Evolutionary conservation across 2,113 vertebrate genomes (phyloP).

Genomic region (Suricata suricatta): DNA sequence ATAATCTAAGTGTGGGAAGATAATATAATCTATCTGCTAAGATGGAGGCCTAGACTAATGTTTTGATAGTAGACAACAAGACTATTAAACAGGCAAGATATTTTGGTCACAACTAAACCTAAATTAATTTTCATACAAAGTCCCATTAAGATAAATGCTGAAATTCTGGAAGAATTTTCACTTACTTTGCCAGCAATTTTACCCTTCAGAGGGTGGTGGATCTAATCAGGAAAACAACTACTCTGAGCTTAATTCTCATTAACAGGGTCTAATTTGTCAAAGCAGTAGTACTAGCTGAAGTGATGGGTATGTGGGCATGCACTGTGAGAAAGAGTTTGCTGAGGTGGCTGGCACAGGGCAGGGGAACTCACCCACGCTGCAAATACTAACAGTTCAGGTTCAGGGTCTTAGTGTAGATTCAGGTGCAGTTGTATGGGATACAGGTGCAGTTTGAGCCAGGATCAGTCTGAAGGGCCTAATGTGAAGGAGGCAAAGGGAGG

Average conservation of each 20-base stretch:
- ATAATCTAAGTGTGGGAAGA: background rate
- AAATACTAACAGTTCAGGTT: background rate
- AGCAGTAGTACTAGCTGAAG: background rate
- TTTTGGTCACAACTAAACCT: conserved; percentile 43
- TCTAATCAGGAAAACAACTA: background rate
- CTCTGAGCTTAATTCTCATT: conserved; percentile 32
- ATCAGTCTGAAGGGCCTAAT: background rate
- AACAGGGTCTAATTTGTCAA: conserved; percentile 45
- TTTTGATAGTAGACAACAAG: conserved; percentile 17
- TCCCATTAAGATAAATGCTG: conserved; percentile 25
- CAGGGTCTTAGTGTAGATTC: background rate
- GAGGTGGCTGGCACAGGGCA: background rate
- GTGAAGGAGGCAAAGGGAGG: background rate
- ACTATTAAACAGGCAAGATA: background rate
- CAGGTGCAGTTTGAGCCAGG: background rate
- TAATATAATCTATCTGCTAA: background rate
- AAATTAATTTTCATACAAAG: conserved; percentile 49
- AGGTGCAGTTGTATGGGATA: background rate
- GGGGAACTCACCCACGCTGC: background rate
- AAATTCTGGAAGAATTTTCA: conserved; percentile 12
- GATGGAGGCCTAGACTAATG: background rate
- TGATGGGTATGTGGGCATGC: background rate
- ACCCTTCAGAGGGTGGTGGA: background rate
- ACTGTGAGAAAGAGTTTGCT: background rate
- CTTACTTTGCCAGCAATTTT: conserved; percentile 49